Conservation (phyloP, 1,140 invertebrate genomes). For the Diabrotica undecimpunctata region DNA sequence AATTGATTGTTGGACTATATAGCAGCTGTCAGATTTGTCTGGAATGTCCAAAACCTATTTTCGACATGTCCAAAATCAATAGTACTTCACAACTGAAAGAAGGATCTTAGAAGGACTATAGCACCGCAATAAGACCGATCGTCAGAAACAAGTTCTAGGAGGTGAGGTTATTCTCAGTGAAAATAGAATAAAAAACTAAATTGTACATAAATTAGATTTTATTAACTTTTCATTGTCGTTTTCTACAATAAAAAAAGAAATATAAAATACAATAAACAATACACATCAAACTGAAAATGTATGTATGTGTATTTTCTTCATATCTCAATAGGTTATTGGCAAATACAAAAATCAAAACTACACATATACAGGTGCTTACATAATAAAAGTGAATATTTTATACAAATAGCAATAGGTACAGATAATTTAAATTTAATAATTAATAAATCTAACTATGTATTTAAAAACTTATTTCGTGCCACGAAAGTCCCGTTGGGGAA, state of each 20-base stretch:
- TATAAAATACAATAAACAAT: slow-evolving; percentile 13
- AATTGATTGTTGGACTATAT: too few relatives aligned
- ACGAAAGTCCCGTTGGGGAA: slow-evolving; percentile 13
- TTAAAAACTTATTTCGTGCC: slow-evolving; percentile 20
- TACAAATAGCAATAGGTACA: slow-evolving; percentile 48
- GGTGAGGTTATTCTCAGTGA: too few relatives aligned
- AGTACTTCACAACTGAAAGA: too few relatives aligned
- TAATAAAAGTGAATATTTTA: slow-evolving; percentile 44
- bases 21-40: too few relatives aligned
- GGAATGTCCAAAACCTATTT: too few relatives aligned
- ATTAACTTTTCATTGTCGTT: slow-evolving; percentile 11
- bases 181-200: too few relatives aligned
- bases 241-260: slow-evolving; percentile 8
- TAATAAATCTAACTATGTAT: slow-evolving; percentile 34
- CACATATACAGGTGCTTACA: slow-evolving; percentile 48
- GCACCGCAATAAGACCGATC: too few relatives aligned
- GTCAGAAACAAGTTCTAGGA: too few relatives aligned
- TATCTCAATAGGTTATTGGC: slow-evolving; percentile 42
- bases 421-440: slow-evolving; percentile 48
- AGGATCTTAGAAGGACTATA: too few relatives aligned
- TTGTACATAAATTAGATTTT: slow-evolving; percentile 17
- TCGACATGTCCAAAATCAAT: too few relatives aligned
- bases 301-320: slow-evolving; percentile 43
- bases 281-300: slow-evolving; percentile 22
- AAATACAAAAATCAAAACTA: slow-evolving; percentile 49